phyloP scores from a whole-genome alignment of 2,888 invertebrate species.

The Tiliacea citrago region DNA sequence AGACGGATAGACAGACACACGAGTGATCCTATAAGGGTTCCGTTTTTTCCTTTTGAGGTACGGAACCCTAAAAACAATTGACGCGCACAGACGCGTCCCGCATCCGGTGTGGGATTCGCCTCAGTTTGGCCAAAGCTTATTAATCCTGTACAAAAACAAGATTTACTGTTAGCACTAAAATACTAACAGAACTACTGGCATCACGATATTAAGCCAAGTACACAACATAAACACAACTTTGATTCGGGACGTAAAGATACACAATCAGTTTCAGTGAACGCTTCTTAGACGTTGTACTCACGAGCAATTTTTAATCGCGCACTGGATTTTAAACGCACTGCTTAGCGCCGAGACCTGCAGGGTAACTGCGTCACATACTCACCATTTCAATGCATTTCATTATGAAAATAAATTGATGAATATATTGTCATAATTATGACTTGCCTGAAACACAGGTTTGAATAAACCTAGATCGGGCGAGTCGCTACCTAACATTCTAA shows the following conservation, averaged over 20 bases:
- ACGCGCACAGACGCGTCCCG: too few relatives aligned
- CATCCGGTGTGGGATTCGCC: background rate
- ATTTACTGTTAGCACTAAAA: constrained; percentile 23
- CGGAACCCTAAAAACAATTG: too few relatives aligned
- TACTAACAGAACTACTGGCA: background rate
- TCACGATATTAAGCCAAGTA: constrained; percentile 5
- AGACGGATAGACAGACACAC: too few relatives aligned
- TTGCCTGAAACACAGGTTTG: too few relatives aligned
- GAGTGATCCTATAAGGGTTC: too few relatives aligned
- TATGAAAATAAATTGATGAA: too few relatives aligned
- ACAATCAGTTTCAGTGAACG: constrained; percentile 35
- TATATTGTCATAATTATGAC: too few relatives aligned
- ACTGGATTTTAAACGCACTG: background rate
- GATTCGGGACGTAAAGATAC: constrained; percentile 24
- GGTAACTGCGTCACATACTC: background rate
- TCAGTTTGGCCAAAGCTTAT: background rate
- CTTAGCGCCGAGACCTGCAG: background rate
- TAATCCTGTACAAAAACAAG: constrained; percentile 16
- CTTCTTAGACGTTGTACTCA: background rate
- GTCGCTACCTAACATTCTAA: too few relatives aligned
- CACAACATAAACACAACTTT: constrained; percentile 35
- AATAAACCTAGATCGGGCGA: too few relatives aligned
- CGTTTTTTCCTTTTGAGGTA: too few relatives aligned
- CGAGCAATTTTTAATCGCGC: background rate
- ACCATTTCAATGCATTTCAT: background rate